Evolutionary conservation across 2,113 vertebrate species (phyloP), one percentile per base, ranked within the genome.

Genomic region (Gnathonemus longibarbis): DNA sequence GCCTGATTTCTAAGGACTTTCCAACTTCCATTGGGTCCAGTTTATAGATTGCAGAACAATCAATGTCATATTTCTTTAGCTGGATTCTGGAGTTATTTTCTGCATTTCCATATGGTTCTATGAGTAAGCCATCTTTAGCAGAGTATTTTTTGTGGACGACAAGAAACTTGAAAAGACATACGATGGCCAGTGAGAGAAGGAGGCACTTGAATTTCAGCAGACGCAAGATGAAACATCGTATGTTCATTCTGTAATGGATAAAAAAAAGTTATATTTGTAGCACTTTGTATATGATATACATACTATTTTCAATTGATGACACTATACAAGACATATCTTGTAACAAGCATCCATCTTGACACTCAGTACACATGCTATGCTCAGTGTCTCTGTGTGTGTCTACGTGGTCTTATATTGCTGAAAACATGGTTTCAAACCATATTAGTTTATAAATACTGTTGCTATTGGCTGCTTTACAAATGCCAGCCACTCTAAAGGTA

Each of bases 21-120:
- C 97, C 97, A 90, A 98, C 96, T 93, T 99, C 98, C 91, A 87
- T 89, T 1, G 98, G 98, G 90, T 98, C 97, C 91, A 97, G 94
- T 27, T 98, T 92, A 39, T 97, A 98, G 92, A 99, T 91, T 19
- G 93, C 95, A 0, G 94, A 95, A 91, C 98, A 99, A 93, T 97
- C 96, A 87, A 99, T 94, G 21, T 94, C 92, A 90, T 96, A 93
- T n/a, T 90, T 93, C 27, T 90, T 84, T 62, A 95, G 93, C 21
- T 93, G 95, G 91, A 93, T 92, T 80, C 91, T 95, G 84, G 95
- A 94, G 2, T 94, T 95, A 83, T 93, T 92, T 3, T 93, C 94
- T 17, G 94, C 93, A 39, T 93, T 93, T 62, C 96, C 93, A 90
- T 95, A 94, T 24, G 95, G 95, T 86, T 97, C 96, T 5, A 97